These are phyloP conservation scores for Dryobotodes eremita DNA, from an alignment of 2,888 invertebrate genomes.

Conservation along the genomic window DNA sequence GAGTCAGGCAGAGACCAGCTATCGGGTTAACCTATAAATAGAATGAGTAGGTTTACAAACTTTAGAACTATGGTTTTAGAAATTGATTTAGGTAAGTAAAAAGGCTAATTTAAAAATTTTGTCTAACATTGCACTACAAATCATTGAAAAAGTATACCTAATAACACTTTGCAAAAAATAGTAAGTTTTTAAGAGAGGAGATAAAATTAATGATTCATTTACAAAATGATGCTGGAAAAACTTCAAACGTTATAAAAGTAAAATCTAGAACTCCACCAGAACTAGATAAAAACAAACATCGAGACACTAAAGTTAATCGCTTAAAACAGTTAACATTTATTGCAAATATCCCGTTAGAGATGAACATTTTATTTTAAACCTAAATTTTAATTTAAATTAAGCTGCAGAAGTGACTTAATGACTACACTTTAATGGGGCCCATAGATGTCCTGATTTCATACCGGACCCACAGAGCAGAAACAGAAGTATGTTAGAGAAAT, in stretches of 20 bases:
- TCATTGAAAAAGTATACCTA: background rate
- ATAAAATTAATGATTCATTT: background rate
- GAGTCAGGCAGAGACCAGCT: too few species aligned
- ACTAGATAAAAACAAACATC: constrained; percentile 27
- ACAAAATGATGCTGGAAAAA: background rate
- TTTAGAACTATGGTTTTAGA: background rate
- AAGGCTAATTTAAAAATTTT: background rate
- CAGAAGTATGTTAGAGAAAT: background rate
- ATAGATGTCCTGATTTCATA: background rate
- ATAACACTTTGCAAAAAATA: background rate
- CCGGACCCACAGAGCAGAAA: background rate
- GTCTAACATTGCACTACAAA: background rate
- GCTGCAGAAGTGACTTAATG: background rate
- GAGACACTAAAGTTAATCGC: constrained; percentile 3
- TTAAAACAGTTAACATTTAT: constrained; percentile 55
- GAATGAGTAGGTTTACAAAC: background rate
- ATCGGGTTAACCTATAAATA: background rate
- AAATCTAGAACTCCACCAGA: constrained; percentile 38
- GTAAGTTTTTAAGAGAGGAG: too few species aligned
- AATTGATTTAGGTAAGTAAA: background rate
- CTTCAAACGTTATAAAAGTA: background rate
- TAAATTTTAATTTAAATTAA: constrained; percentile 44
- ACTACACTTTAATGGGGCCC: background rate
- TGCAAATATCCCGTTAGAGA: constrained; percentile 45
- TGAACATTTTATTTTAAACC: constrained; percentile 37